A percentile compares a stretch with the other conserved stretches of the same genome.
These are phyloP conservation scores for Cairina moschata DNA, from an alignment of 2,113 vertebrate genomes.

Conservation along the genomic window DNA sequence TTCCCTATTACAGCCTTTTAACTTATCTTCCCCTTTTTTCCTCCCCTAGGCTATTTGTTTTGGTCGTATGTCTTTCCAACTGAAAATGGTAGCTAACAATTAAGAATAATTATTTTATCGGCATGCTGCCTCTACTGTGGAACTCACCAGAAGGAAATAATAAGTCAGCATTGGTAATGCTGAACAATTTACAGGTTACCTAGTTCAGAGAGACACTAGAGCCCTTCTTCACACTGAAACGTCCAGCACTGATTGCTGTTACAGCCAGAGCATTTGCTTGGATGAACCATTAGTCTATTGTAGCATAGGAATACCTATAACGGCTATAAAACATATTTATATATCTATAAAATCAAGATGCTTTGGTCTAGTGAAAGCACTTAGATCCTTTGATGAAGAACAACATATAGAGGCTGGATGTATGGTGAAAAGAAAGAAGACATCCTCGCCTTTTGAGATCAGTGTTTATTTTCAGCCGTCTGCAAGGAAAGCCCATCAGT, in stretches of 20 bases:
- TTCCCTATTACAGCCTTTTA: not conserved
- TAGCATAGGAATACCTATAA: constrained; percentile 20
- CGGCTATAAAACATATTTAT: constrained; percentile 66
- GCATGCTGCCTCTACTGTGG: not conserved
- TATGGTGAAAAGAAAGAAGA: not conserved
- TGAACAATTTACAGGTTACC: constrained; percentile 38
- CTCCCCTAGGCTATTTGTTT: not conserved
- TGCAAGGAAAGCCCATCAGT: constrained; percentile 8
- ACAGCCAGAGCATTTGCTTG: constrained; percentile 5
- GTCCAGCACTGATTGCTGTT: constrained; percentile 31
- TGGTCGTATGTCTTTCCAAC: not conserved
- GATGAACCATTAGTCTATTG: constrained; percentile 43
- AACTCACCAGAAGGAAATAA: constrained; percentile 23
- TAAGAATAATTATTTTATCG: constrained; percentile 17
- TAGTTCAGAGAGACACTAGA: constrained; percentile 37
- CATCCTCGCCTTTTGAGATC: constrained; percentile 16
- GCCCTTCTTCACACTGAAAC: not conserved
- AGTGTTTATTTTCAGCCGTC: constrained; percentile 49
- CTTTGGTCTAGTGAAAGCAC: constrained; percentile 47
- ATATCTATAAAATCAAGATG: constrained; percentile 49
- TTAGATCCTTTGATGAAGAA: constrained; percentile 46
- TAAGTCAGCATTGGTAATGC: not conserved
- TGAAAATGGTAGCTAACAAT: constrained; percentile 10
- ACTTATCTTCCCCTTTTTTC: not conserved
- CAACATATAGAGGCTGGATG: not conserved